Conservation (phyloP, 2,888 invertebrate species). For the Galerucella calmariensis region DNA sequence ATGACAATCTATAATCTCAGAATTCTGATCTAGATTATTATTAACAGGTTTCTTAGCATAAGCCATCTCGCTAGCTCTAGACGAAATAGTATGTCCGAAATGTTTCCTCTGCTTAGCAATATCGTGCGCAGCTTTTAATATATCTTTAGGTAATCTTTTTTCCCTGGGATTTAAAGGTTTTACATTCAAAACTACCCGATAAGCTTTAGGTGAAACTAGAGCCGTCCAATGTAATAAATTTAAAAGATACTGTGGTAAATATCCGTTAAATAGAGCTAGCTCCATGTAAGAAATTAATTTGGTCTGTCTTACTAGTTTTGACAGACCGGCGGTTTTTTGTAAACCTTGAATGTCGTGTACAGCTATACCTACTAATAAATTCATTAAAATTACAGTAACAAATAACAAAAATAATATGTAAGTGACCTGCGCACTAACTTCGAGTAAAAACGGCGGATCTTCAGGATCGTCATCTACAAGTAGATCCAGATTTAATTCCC, state of each 20-base stretch:
- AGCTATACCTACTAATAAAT: constrained; percentile 85
- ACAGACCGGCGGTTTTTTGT: constrained; percentile 85
- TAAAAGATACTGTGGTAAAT: constrained; percentile 78
- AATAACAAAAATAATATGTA: constrained; percentile 84
- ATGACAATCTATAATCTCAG: constrained; percentile 60
- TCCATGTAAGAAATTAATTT: constrained; percentile 90
- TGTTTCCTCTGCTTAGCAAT: constrained; percentile 82
- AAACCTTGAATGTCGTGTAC: constrained; percentile 89
- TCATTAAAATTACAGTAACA: constrained; percentile 88
- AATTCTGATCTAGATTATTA: constrained; percentile 67
- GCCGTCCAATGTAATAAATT: constrained; percentile 83
- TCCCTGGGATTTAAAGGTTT: constrained; percentile 87
- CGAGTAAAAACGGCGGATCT: constrained; percentile 79
- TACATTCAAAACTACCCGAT: constrained; percentile 83
- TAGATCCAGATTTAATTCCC: constrained; percentile 82
- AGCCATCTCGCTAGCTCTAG: constrained; percentile 73
- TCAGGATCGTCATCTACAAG: constrained; percentile 80
- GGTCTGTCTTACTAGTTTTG: constrained; percentile 85
- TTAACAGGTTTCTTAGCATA: constrained; percentile 74
- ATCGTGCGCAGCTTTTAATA: constrained; percentile 83
- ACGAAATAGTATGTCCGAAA: constrained; percentile 76
- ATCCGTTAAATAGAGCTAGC: constrained; percentile 82
- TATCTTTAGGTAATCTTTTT: constrained; percentile 81
- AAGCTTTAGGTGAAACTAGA: constrained; percentile 82
- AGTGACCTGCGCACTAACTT: constrained; percentile 84